Percentiles rank a stretch among this genome's conserved stretches.
These are phyloP conservation scores for Ciconia stormi DNA, from an alignment of 2,113 vertebrate species.

Conservation along the genomic window DNA sequence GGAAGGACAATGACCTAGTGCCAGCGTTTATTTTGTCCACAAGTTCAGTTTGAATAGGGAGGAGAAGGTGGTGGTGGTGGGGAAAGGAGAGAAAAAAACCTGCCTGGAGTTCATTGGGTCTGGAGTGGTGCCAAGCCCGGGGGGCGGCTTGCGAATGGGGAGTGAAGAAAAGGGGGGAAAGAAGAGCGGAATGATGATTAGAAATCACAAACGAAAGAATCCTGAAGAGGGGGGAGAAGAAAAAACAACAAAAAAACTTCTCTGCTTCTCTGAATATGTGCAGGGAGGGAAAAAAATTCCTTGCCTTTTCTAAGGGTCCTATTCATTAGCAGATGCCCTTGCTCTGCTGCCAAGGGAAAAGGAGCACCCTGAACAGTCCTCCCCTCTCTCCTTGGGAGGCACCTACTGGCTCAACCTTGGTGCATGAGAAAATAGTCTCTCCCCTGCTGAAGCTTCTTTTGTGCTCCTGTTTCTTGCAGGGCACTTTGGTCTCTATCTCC, in stretches of 20 bases:
- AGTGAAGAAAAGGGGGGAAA: slow-evolving; percentile 27
- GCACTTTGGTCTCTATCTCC: neutral
- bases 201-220: slow-evolving; percentile 60
- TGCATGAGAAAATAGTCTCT: neutral
- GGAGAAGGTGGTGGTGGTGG: neutral
- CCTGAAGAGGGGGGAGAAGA: neutral
- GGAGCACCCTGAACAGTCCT: neutral
- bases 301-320: slow-evolving; percentile 23
- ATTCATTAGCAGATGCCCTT: slow-evolving; percentile 52
- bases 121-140: slow-evolving; percentile 61
- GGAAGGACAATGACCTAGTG: slow-evolving; percentile 46
- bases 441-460: neutral
- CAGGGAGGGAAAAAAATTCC: neutral
- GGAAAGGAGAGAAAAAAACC: neutral
- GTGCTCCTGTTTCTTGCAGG: neutral
- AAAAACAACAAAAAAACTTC: neutral
- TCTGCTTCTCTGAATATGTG: slow-evolving; percentile 24
- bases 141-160: neutral
- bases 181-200: slow-evolving; percentile 55
- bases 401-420: neutral
- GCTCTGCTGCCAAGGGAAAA: slow-evolving; percentile 44
- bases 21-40: slow-evolving; percentile 70
- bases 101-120: slow-evolving; percentile 43
- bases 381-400: neutral
- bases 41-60: slow-evolving; percentile 63